Conservation (phyloP, 2,113 vertebrate species). For the Antigone vipio region DNA sequence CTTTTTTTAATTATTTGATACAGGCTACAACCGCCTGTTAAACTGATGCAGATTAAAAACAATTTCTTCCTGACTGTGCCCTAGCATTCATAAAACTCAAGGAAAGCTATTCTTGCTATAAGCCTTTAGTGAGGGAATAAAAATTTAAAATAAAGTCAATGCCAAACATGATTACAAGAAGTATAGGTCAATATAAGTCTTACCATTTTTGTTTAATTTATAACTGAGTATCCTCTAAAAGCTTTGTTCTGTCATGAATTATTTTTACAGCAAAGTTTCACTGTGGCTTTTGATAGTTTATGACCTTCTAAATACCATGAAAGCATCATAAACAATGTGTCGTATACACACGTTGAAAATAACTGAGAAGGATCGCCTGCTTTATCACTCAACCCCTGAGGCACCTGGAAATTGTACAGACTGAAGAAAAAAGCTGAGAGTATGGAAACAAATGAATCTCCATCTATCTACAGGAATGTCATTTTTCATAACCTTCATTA, state of each 20-base stretch:
- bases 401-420: constrained; percentile 46
- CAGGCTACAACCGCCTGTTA: neutral
- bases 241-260: constrained; percentile 24
- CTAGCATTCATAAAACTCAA: constrained; percentile 36
- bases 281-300: constrained; percentile 38
- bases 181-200: neutral
- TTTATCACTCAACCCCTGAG: constrained; percentile 1
- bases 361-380: constrained; percentile 38
- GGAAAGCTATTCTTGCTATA: constrained; percentile 42
- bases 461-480: neutral
- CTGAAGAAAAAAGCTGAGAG: neutral
- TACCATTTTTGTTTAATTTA: constrained; percentile 44
- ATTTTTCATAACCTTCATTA: constrained; percentile 28
- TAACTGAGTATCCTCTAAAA: constrained; percentile 47
- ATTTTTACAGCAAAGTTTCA: neutral
- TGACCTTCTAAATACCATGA: constrained; percentile 47
- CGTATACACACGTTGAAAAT: neutral
- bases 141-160: constrained; percentile 51
- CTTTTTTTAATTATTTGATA: constrained; percentile 5
- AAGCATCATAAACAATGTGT: constrained; percentile 44
- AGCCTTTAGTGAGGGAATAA: neutral
- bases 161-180: constrained; percentile 2
- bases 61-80: neutral
- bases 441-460: constrained; percentile 5
- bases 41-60: constrained; percentile 26